A percentile compares a stretch with the other conserved stretches of the same genome.
Evolutionary conservation across 2,888 invertebrate genomes (phyloP).

Genomic region (Nebria brevicollis): DNA sequence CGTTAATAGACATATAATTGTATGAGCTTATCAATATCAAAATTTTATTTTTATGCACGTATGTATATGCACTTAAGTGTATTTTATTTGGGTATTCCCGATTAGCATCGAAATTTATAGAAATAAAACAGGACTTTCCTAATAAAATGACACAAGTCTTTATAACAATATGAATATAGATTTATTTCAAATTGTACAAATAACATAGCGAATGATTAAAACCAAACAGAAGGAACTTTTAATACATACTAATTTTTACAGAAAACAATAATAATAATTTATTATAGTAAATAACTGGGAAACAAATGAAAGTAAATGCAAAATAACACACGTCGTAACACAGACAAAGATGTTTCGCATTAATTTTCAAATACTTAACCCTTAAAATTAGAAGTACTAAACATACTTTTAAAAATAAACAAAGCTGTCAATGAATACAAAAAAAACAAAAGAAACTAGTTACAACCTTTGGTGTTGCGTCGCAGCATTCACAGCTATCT

Average conservation of each 20-base stretch:
- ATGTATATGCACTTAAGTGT: not conserved
- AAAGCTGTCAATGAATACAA: too few relatives aligned
- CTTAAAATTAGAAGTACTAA: too few relatives aligned
- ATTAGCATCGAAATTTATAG: not conserved
- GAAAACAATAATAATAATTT: not conserved
- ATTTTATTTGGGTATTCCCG: not conserved
- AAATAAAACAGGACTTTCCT: not conserved
- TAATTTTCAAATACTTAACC: too few relatives aligned
- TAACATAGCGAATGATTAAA: not conserved
- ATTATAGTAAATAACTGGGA: not conserved
- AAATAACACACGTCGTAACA: not conserved
- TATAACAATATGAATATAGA: not conserved
- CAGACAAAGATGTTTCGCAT: not conserved
- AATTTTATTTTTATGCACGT: not conserved
- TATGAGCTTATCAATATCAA: too few relatives aligned
- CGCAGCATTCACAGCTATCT: too few relatives aligned
- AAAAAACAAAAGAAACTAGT: too few relatives aligned
- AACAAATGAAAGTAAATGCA: not conserved
- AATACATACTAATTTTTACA: not conserved
- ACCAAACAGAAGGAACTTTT: not conserved
- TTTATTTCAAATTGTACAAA: slow-evolving; percentile 1
- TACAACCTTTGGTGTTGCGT: too few relatives aligned
- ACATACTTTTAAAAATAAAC: too few relatives aligned
- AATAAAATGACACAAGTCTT: not conserved
- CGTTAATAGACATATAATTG: not conserved